phyloP scores from a whole-genome alignment of 2,113 vertebrate species.

The Puma concolor region DNA sequence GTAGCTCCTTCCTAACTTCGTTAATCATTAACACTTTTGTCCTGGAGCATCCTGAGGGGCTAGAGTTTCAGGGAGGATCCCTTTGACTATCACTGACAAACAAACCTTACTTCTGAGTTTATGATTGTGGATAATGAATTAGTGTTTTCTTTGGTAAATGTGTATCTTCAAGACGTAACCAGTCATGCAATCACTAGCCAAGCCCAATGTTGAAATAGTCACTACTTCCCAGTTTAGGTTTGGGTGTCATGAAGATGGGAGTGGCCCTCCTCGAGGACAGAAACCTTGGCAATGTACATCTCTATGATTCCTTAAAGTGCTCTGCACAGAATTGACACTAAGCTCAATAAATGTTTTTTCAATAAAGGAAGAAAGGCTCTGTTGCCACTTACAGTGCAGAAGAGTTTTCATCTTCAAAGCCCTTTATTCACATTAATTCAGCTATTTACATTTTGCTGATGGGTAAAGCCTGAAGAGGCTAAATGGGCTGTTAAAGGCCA shows the following conservation, averaged over 20 bases:
- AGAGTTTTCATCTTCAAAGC: constrained; percentile 60
- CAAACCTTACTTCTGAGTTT: background rate
- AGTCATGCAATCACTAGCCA: background rate
- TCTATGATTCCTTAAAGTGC: background rate
- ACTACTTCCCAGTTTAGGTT: background rate
- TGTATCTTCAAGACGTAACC: background rate
- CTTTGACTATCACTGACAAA: background rate
- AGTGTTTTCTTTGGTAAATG: background rate
- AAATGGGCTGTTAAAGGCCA: constrained; percentile 64
- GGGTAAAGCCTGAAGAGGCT: constrained; percentile 46
- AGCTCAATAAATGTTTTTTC: constrained; percentile 57
- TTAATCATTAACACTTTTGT: background rate
- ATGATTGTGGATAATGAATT: background rate
- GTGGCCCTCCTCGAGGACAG: background rate
- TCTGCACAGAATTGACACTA: constrained; percentile 24
- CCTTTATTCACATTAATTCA: constrained; percentile 71
- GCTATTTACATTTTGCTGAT: constrained; percentile 72
- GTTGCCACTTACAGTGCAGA: constrained; percentile 11
- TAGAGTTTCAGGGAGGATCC: background rate
- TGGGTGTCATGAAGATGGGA: background rate
- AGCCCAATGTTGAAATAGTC: background rate
- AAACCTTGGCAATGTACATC: background rate
- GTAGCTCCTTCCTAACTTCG: background rate
- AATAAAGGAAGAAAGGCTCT: constrained; percentile 39
- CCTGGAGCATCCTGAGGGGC: background rate